Base-by-base conservation (phyloP, 2,113 vertebrate species). In the Cnemophilus loriae region DNA sequence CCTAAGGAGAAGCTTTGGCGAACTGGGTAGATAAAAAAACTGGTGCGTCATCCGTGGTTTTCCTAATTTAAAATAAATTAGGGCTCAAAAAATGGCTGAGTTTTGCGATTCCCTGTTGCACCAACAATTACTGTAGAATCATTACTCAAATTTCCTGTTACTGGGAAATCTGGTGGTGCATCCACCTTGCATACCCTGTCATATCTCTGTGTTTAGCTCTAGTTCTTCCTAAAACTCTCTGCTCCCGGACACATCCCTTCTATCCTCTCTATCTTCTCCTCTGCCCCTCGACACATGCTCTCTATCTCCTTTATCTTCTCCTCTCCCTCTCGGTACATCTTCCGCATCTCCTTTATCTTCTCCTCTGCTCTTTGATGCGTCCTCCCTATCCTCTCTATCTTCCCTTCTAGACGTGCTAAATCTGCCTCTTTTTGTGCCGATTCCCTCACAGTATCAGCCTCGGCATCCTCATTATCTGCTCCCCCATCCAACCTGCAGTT, bases 71-170 rank as follows among this genome's bases (percentile, higher is more conserved):
- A 32, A 80, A 46, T 24, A 35, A 30, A 65, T 20, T 19, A 41
- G 39, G 16, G 5, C 6, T 46, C 5, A 2, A 55, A 64, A 65
- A 65, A 23, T 44, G 39, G 26, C 26, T 0, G 0, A 55, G 49
- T 55, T 79, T 12, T 19, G 6, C 0, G 0, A 19, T 35, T 65
- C 33, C 33, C 26, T 55, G 33, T 55, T 65, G 33, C 47, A 64
- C 8, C 14, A 78, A 11, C 18, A 28, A 18, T 46, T 46, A 30
- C 6, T 46, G 12, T 4, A 55, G 41, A 55, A 46, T 5, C 27
- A 46, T 30, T 44, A 24, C 16, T 10, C 26, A 46, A 16, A 37
- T 24, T 37, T 44, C 16, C 26, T 65, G 55, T 79, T 64, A 35
- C 2, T 42, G 47, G 19, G 37, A 18, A 64, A 78, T n/a, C 47